A percentile compares a stretch with the other conserved stretches of the same genome.
These are phyloP conservation scores for Melitaea cinxia DNA, from an alignment of 1,140 invertebrate genomes.

Conservation along the genomic window DNA sequence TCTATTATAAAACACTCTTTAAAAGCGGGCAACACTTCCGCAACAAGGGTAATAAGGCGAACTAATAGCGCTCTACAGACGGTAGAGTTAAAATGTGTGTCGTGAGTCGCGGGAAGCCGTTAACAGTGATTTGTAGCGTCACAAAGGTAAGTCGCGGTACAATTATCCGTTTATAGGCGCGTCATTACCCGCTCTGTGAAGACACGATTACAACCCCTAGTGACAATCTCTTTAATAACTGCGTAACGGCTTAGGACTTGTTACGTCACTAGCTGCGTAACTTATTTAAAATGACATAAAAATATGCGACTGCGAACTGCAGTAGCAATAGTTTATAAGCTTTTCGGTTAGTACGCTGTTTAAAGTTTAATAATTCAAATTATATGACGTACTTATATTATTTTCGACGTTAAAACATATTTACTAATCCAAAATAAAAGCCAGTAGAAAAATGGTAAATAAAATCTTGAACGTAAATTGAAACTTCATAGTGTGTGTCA, in stretches of 20 bases:
- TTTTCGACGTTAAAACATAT: no score
- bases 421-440: no score
- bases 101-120: constrained; percentile 15
- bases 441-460: no score
- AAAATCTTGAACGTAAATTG: no score
- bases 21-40: constrained; percentile 2
- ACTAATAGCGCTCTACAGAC: constrained; percentile 10
- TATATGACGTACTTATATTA: no score
- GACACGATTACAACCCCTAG: constrained; percentile 17
- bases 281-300: no score
- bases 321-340: no score
- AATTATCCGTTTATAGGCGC: constrained; percentile 36
- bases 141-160: constrained; percentile 8
- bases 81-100: constrained; percentile 16
- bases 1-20: not conserved
- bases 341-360: no score
- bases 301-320: no score
- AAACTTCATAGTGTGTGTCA: no score
- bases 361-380: no score
- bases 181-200: constrained; percentile 36
- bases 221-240: not conserved
- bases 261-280: no score
- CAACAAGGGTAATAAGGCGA: constrained; percentile 16
- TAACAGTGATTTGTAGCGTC: constrained; percentile 9
- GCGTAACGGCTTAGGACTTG: not conserved